Base-by-base conservation (phyloP, 2,888 invertebrate species). In the Morinoia aosen region DNA sequence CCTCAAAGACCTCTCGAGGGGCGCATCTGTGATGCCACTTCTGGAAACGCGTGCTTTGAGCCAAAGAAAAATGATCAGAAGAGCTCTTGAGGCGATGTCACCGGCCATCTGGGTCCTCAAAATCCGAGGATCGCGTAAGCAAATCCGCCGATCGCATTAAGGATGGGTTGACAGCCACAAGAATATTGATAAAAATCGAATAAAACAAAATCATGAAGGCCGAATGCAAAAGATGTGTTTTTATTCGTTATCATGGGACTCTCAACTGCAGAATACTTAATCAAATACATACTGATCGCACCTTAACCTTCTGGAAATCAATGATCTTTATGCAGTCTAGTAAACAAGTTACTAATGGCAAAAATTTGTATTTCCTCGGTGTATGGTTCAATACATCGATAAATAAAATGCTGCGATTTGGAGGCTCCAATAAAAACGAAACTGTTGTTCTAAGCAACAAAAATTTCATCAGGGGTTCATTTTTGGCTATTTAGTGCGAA, bases 1-100 rank as follows among this genome's bases (percentile, higher is more conserved):
- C 90, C 48, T 90, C 40, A 48, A 90, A 40, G 90, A 90, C 12
- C 90, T 48, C 90, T 90, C 40, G 90, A 90, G 90, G 90, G 90
- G 16, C 90, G 90, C 90, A 90, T 90, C 90, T 90, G 90, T 48
- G 90, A 90, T 48, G 57, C 93, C 93, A 93, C 93, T 93, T 93
- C 93, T 93, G 93, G 12, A 93, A 57, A 57, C 57, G 93, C 57
- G 56, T 57, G 93, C 93, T 93, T 93, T 93, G 93, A 93, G 57
- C 93, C 57, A 56, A 57, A 93, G 93, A 93, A 57, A 93, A 93
- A 93, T 93, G 56, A 93, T 57, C 93, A 57, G 93, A 93, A 93
- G 93, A 33, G 93, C 93, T 57, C 93, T 93, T 93, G 93, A 93
- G 58, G 93, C 57, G 57, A 93, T 93, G 93, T 93, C 93, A 57